Percentiles rank a stretch among this genome's conserved stretches.
phyloP scores from a whole-genome alignment of 2,888 invertebrate genomes.

The Parascotia fuliginaria region DNA sequence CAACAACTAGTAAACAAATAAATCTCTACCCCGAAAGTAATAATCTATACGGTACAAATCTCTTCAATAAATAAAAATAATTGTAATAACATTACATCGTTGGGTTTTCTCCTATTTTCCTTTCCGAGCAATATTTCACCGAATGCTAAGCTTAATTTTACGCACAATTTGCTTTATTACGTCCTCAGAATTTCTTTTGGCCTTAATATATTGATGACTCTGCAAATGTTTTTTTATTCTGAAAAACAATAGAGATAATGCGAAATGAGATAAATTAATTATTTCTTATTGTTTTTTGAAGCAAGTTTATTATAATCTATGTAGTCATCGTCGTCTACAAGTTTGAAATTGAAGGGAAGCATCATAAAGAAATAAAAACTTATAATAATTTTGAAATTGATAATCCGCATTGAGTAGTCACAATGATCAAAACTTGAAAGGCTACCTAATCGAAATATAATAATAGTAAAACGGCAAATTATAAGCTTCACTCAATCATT shows the following conservation, averaged over 20 bases:
- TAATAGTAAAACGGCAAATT: too few species aligned
- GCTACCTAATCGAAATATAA: too few species aligned
- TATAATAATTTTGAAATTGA: too few species aligned
- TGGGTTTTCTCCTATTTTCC: slow-evolving; percentile 24
- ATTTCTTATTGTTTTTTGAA: background rate
- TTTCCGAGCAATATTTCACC: slow-evolving; percentile 41
- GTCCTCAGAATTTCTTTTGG: slow-evolving; percentile 41
- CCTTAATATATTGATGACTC: slow-evolving; percentile 50
- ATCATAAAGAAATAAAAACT: too few species aligned
- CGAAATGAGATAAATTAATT: background rate
- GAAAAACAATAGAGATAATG: background rate
- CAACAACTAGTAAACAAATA: too few species aligned
- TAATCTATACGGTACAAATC: slow-evolving; percentile 9
- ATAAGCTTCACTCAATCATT: too few species aligned
- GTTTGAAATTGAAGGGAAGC: too few species aligned
- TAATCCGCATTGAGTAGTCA: too few species aligned
- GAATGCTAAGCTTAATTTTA: slow-evolving; percentile 53
- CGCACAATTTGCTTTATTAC: slow-evolving; percentile 59
- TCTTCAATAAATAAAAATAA: slow-evolving; percentile 15
- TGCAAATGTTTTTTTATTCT: slow-evolving; percentile 17
- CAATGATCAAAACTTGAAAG: too few species aligned
- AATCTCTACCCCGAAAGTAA: too few species aligned
- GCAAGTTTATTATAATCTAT: background rate
- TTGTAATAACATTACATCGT: slow-evolving; percentile 21
- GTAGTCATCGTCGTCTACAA: background rate